A percentile compares a stretch with the other conserved stretches of the same genome.
These are phyloP conservation scores for Eubasilissa splendida DNA, from an alignment of 2,888 invertebrate species.

Conservation along the genomic window DNA sequence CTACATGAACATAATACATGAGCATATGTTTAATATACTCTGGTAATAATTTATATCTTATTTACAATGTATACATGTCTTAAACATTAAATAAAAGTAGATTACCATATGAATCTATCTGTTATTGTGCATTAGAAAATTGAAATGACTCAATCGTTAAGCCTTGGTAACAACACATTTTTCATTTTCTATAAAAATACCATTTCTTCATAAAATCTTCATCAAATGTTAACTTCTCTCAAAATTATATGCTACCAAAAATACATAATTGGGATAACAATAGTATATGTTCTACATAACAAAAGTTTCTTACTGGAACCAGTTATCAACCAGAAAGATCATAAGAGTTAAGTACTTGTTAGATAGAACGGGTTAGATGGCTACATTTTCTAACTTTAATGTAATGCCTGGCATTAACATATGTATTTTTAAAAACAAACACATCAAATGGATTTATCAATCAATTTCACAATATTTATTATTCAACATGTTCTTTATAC, in stretches of 20 bases:
- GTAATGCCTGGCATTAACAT: not conserved
- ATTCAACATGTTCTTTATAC: slow-evolving; percentile 47
- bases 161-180: slow-evolving; percentile 44
- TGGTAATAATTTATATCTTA: slow-evolving; percentile 54
- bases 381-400: not conserved
- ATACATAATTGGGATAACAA: slow-evolving; percentile 22
- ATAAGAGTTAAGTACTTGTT: slow-evolving; percentile 46
- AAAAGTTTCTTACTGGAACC: slow-evolving; percentile 29
- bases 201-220: slow-evolving; percentile 51
- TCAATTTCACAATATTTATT: slow-evolving; percentile 42
- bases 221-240: slow-evolving; percentile 42
- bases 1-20: slow-evolving; percentile 55
- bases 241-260: slow-evolving; percentile 35
- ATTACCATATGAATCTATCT: slow-evolving; percentile 35
- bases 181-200: slow-evolving; percentile 53
- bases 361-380: not conserved
- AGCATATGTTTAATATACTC: slow-evolving; percentile 51
- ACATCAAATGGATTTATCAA: slow-evolving; percentile 36
- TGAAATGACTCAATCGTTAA: slow-evolving; percentile 52
- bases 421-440: slow-evolving; percentile 27
- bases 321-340: slow-evolving; percentile 29
- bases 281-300: slow-evolving; percentile 23
- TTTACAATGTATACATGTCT: slow-evolving; percentile 56
- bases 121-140: slow-evolving; percentile 58
- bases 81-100: slow-evolving; percentile 53